Evolutionary conservation across 2,797 vertebrate genomes (phyloP).

Genomic region (Crenichthys baileyi): DNA sequence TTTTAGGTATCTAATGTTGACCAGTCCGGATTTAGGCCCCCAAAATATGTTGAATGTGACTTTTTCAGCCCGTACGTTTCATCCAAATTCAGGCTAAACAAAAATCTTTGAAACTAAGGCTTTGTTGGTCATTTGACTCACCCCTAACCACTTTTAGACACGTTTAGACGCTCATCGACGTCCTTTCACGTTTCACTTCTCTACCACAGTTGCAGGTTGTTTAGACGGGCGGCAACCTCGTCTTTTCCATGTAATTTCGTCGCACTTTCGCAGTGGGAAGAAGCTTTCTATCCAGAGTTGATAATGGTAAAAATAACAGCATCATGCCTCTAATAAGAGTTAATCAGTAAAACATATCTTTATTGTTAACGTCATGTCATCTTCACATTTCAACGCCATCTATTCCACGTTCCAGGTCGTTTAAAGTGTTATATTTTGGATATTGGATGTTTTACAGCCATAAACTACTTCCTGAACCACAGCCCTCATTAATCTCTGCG

Average conservation of each 20-base stretch:
- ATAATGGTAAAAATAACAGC: neutral
- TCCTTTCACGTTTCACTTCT: neutral
- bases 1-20: neutral
- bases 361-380: no score
- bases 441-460: neutral
- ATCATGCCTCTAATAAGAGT: neutral
- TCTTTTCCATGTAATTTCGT: neutral
- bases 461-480: neutral
- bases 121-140: neutral
- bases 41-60: neutral
- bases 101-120: neutral
- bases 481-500: neutral
- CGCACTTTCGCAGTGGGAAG: neutral
- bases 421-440: neutral
- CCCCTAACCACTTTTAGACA: neutral
- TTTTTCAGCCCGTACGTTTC: neutral
- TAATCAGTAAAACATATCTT: neutral
- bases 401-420: neutral
- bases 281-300: neutral
- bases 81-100: neutral
- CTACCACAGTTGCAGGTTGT: neutral
- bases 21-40: neutral
- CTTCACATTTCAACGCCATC: neutral
- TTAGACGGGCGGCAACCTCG: neutral
- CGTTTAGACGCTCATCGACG: neutral